Evolutionary conservation across 92 coral and sea anemone species (phyloP).

Genomic region (Porites divaricata): DNA sequence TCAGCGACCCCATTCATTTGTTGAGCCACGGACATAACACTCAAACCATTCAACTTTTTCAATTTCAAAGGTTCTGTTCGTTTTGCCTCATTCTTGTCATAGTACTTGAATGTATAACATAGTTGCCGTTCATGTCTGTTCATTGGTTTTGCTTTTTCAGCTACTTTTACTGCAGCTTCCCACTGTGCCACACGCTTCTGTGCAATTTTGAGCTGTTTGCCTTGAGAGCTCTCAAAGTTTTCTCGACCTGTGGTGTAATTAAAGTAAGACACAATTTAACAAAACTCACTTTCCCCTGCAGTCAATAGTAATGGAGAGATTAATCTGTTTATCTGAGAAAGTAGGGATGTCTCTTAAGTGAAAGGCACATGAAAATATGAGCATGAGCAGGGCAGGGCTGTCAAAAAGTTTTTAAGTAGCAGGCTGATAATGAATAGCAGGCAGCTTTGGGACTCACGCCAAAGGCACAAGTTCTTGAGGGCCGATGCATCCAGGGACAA

Average conservation of each 20-base stretch:
- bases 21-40: slow-evolving; percentile 11
- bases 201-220: slow-evolving; percentile 82
- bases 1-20: slow-evolving; percentile 29
- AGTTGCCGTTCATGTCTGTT: slow-evolving; percentile 93
- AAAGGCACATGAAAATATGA: too few species aligned
- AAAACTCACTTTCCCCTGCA: background rate
- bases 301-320: too few species aligned
- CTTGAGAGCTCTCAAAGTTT: slow-evolving; percentile 85
- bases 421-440: too few species aligned
- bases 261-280: background rate
- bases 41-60: slow-evolving; percentile 61
- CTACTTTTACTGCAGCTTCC: slow-evolving; percentile 96
- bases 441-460: too few species aligned
- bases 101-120: slow-evolving; percentile 90
- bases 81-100: slow-evolving; percentile 72
- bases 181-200: slow-evolving; percentile 77
- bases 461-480: too few species aligned
- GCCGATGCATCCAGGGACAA: too few species aligned
- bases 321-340: too few species aligned
- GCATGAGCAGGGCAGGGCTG: too few species aligned
- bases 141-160: slow-evolving; percentile 93
- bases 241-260: slow-evolving; percentile 67
- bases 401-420: too few species aligned
- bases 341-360: too few species aligned
- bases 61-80: slow-evolving; percentile 49